A percentile compares a stretch with the other conserved stretches of the same genome.
Conservation (phyloP, 2,888 invertebrate genomes). For the Xanthorhoe designata region DNA sequence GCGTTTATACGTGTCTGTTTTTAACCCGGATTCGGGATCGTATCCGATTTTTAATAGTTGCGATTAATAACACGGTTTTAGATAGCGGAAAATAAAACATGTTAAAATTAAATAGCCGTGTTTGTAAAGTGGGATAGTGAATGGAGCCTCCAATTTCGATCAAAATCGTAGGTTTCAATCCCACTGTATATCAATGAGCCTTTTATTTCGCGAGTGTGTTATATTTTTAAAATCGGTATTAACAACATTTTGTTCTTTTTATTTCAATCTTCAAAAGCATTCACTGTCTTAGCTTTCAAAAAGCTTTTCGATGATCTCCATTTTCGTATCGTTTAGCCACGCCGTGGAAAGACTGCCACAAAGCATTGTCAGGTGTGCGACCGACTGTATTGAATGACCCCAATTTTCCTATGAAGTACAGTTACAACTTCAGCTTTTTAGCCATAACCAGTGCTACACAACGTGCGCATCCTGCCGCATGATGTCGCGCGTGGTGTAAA, state of each 20-base stretch:
- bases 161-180: no score
- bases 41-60: not conserved
- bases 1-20: conserved; percentile 48
- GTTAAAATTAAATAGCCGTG: no score
- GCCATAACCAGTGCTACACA: no score
- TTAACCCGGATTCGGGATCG: conserved; percentile 26
- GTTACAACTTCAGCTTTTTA: conserved; percentile 6
- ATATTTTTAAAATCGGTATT: no score
- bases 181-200: no score
- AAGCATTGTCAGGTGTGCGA: conserved; percentile 30
- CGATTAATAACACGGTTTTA: not conserved
- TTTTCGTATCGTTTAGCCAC: conserved; percentile 14
- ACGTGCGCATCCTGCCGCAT: no score
- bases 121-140: no score
- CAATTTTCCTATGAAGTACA: conserved; percentile 25
- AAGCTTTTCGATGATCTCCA: conserved; percentile 2
- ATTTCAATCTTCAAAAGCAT: not conserved
- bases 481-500: no score
- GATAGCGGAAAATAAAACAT: not conserved
- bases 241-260: no score
- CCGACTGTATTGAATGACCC: conserved; percentile 34
- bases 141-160: no score
- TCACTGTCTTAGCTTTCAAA: not conserved
- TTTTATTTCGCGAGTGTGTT: no score
- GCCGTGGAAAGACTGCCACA: conserved; percentile 25